Evolutionary conservation across 1,140 invertebrate genomes (phyloP), one percentile per base, ranked within the genome.

Genomic region (Myzus persicae): DNA sequence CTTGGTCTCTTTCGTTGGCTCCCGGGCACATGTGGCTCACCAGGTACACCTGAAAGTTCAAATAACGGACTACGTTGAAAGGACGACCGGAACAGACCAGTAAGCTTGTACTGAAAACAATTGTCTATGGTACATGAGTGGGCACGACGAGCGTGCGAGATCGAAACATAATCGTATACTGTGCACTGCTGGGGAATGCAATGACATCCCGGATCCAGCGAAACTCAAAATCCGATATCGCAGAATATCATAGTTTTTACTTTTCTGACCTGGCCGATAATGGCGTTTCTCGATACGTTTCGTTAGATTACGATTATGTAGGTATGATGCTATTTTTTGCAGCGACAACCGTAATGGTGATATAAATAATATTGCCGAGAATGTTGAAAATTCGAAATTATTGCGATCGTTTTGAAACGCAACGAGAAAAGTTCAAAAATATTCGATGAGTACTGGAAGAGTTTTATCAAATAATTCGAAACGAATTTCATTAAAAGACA

Each of bases 1-100:
- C 96, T 81, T 96, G 96, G 44, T 97, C 96, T 46, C 98, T 96
- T 94, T 98, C 98, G 95, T 98, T 97, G 5, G 97, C 97, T 2
- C 98, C 98, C 2, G 98, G 98, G 2, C 98, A 97, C 94, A 98
- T 97, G 95, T 99, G 98, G 0, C 98, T 98, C 44, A 98, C 97
- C 89, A 99, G 97, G 94, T 98, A 98, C 7, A 98, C 98, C 98
- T 99, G 95, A 95, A 51, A 42, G 24, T 89, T 48, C 0, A 2
- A 46, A 44, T 31, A n/a, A 20, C 7, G 1, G 0, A 76, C 31
- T 76, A 0, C 14, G n/a, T n/a, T 76, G 31, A n/a, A 24, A 8
- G 5, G 18, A 67, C 5, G 14, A 54, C 54, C n/a, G n/a, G 26
- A 9, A 9, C 8, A 9, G 24, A 54, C 54, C 7, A 44, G 42